A percentile compares a stretch with the other conserved stretches of the same genome.
phyloP scores from a whole-genome alignment of 1,140 invertebrate genomes.

The Caenorhabditis tropicalis region DNA sequence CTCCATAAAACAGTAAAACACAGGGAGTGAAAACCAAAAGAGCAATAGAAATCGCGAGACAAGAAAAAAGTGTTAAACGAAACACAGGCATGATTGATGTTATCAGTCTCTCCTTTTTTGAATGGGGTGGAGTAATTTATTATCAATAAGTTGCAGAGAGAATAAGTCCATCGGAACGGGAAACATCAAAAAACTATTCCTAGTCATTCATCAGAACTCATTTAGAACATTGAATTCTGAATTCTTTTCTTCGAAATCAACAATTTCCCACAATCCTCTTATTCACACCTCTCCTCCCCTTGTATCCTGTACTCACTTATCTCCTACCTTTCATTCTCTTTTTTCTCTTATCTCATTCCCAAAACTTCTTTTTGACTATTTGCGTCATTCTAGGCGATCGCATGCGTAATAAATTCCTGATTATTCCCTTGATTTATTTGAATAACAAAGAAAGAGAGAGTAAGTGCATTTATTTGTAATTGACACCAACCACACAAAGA shows the following conservation, averaged over 20 bases:
- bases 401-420: not conserved
- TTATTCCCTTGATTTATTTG: slow-evolving; percentile 10
- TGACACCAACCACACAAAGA: slow-evolving; percentile 6
- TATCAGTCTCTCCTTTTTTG: slow-evolving; percentile 16
- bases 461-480: not conserved
- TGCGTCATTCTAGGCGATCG: not conserved
- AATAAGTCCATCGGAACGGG: not conserved
- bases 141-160: not conserved
- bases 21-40: slow-evolving; percentile 5
- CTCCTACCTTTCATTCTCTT: not conserved
- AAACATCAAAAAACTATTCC: slow-evolving; percentile 5
- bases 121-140: slow-evolving; percentile 24
- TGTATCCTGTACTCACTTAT: not conserved
- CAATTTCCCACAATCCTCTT: not conserved
- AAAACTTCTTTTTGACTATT: not conserved
- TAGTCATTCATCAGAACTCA: not conserved
- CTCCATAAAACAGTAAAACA: too few relatives aligned
- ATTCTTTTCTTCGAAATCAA: not conserved
- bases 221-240: not conserved
- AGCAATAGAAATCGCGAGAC: not conserved
- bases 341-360: not conserved
- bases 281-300: not conserved
- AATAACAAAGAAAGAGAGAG: not conserved
- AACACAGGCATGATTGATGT: slow-evolving; percentile 13
- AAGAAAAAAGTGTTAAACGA: not conserved